Percentiles rank a stretch among this genome's conserved stretches.
These are phyloP conservation scores for Emys orbicularis DNA, from an alignment of 2,797 vertebrate genomes.

Conservation along the genomic window DNA sequence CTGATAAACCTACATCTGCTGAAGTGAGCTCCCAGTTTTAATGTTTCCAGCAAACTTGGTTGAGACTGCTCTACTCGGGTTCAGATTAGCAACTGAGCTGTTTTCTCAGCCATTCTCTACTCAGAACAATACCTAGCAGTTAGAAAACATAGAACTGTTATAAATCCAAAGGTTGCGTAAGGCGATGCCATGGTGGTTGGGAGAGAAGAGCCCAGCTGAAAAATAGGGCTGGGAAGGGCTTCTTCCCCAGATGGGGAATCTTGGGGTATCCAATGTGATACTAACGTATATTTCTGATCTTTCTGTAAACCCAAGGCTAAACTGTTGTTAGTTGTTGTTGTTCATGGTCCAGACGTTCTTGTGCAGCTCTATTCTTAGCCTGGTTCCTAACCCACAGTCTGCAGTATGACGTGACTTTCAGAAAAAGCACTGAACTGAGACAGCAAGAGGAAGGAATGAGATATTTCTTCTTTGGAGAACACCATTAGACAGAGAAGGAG, in stretches of 20 bases:
- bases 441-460: background rate
- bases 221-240: fast-evolving
- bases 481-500: background rate
- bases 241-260: background rate
- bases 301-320: background rate
- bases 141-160: background rate
- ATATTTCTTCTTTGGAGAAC: background rate
- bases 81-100: background rate
- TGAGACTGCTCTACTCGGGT: background rate
- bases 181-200: fast-evolving
- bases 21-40: fast-evolving
- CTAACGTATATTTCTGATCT: background rate
- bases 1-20: background rate
- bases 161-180: background rate
- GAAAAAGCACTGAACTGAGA: background rate
- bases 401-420: background rate
- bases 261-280: fast-evolving
- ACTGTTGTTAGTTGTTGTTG: background rate
- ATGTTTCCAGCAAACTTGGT: background rate
- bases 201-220: background rate
- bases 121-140: background rate
- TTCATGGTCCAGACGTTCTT: background rate
- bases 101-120: background rate
- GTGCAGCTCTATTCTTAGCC: background rate
- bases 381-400: background rate